Base-by-base conservation (phyloP, 1,140 invertebrate genomes). In the Diachasmimorpha longicaudata region DNA sequence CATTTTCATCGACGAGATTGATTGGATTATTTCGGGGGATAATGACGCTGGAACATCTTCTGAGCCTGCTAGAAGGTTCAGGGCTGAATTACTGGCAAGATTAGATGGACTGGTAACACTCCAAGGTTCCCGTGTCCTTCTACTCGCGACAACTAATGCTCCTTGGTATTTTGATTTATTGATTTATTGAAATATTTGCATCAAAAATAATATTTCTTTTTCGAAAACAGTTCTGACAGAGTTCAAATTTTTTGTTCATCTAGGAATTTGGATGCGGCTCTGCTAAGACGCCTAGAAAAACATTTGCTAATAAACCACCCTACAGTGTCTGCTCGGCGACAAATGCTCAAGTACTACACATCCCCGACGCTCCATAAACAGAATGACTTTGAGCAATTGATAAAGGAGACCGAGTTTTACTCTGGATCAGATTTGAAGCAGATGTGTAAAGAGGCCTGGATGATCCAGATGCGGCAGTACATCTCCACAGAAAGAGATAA, bases 1-100 rank as follows among this genome's bases (percentile, higher is more conserved):
- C 44, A 97, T 99, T 79, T 99, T 99, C 87, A 93, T 99, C 42
- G 98, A 99, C 85, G 98, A 99, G 89, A 94, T 99, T 67, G 98
- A 99, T 85, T 94, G 96, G 31, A 89, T 99, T 14, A 94, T 95
- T 5, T 94, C 94, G 0, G 31, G 92, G 92, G 87, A 94, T 21
- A 93, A 93, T 4, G 70, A 77, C 9, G 55, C 69, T 11, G 86
- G 90, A 0, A 90, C 92, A 0, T 92, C 91, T 85, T 97, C 98
- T 80, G 98, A 99, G 87, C 97, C 97, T 0, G 95, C 95, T 21
- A 90, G 97, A 74, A 89, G 98, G 75, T 94, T 99, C 14, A 97
- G 97, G 90, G 95, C 96, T 23, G 97, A 99, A 88, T 89, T 99
- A 3, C 91, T 99, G 0, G 93, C 96, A 9, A 95, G 98, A 87